Conservation (phyloP, 2,797 vertebrate species). For the Enteromius afrohamiltoni region DNA sequence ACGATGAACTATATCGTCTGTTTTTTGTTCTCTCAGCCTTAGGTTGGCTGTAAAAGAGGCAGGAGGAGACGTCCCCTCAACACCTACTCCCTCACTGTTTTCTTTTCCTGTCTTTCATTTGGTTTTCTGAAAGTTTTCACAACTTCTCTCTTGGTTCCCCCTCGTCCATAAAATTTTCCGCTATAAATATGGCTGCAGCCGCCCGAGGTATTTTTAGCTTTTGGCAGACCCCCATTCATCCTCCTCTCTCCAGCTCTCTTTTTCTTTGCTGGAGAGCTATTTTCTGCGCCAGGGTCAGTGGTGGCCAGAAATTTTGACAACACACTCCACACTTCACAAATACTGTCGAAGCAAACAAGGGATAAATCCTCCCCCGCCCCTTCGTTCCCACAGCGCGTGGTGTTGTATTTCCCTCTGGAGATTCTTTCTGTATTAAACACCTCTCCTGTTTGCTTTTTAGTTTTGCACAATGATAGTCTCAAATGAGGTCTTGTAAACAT, state of each 20-base stretch:
- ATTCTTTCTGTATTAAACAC: slow-evolving; percentile 33
- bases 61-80: slow-evolving; percentile 10
- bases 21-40: neutral
- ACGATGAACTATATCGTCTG: neutral
- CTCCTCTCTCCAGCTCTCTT: slow-evolving; percentile 45
- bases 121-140: slow-evolving; percentile 33
- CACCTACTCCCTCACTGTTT: neutral
- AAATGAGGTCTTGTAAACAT: slow-evolving; percentile 24
- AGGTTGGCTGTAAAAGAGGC: neutral
- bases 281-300: slow-evolving; percentile 60
- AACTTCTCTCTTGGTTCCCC: slow-evolving; percentile 21
- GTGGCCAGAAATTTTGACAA: slow-evolving; percentile 50
- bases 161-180: slow-evolving; percentile 42
- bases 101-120: slow-evolving; percentile 8
- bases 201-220: slow-evolving; percentile 62
- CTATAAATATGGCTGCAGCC: slow-evolving; percentile 13
- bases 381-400: neutral
- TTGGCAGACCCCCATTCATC: slow-evolving; percentile 54
- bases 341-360: slow-evolving; percentile 47
- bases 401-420: slow-evolving; percentile 38
- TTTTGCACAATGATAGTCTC: slow-evolving; percentile 17
- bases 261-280: slow-evolving; percentile 52
- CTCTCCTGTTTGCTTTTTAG: slow-evolving; percentile 43
- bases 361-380: slow-evolving; percentile 35
- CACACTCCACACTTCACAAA: slow-evolving; percentile 55